Evolutionary conservation across 2,888 invertebrate species (phyloP), one percentile per base, ranked within the genome.

Genomic region (Cerastoderma edule): DNA sequence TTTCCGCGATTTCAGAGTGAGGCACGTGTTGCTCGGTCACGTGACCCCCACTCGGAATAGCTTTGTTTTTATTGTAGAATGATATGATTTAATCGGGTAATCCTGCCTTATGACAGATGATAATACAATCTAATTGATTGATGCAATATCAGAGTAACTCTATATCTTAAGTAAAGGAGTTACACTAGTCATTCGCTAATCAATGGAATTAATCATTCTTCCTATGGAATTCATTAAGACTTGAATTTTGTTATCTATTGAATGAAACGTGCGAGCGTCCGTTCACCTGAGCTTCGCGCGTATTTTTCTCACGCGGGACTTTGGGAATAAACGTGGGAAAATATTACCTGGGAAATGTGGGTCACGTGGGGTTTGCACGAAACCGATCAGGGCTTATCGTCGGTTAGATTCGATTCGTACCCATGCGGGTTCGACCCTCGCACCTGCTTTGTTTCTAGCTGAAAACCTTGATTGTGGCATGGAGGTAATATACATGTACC

Each of bases 351-450:
- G 22, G 10, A 19, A n/a, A 60, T 60, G 39, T 10, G 60, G 60
- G 60, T 60, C 60, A 39, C 39, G 60, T 60, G 60, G 39, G 39
- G n/a, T n/a, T n/a, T n/a, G n/a, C n/a, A n/a, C n/a, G n/a, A 60
- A 39, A 39, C 2, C 24, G 24, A 6, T n/a, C n/a, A n/a, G n/a
- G n/a, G n/a, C n/a, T n/a, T n/a, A n/a, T n/a, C n/a, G n/a, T n/a
- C n/a, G n/a, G n/a, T n/a, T n/a, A 27, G 16, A 8, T 22, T 28
- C 39, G 8, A 24, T 10, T n/a, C 27, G 24, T 24, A 60, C 8
- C 6, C 27, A 60, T 60, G 24, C 6, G 60, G 60, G 60, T 60
- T 60, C 60, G 60, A 60, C 39, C n/a, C 33, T n/a, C n/a, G n/a
- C n/a, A n/a, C n/a, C n/a, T n/a, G n/a, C n/a, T n/a, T n/a, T n/a